A percentile compares a stretch with the other conserved stretches of the same genome.
phyloP scores from a whole-genome alignment of 2,797 vertebrate species.

The Mus minutoides region DNA sequence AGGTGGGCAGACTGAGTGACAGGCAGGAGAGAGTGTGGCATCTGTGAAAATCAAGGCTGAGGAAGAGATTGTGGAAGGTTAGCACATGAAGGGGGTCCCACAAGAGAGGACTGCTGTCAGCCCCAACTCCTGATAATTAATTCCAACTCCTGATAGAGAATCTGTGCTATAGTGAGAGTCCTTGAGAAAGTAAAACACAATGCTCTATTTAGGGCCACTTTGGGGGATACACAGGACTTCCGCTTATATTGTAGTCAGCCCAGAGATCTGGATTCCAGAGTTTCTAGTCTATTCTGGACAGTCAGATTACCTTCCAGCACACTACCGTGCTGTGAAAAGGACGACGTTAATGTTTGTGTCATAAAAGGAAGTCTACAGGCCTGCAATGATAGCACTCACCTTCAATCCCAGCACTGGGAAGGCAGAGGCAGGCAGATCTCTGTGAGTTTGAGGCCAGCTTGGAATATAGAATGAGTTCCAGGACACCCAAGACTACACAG shows the following conservation, averaged over 20 bases:
- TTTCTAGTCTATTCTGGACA: background rate
- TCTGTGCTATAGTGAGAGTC: background rate
- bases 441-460: background rate
- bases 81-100: no score
- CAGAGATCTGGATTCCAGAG: background rate
- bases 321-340: background rate
- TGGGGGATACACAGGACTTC: no score
- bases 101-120: background rate
- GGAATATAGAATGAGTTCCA: background rate
- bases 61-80: background rate
- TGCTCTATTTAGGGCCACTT: background rate
- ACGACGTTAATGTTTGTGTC: background rate
- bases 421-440: background rate
- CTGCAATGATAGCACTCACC: rapidly evolving
- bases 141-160: background rate
- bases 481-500: background rate
- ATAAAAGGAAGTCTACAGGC: background rate
- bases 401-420: background rate
- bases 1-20: rapidly evolving
- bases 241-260: background rate
- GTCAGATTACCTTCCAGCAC: background rate
- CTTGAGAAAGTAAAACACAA: background rate
- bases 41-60: background rate
- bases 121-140: background rate
- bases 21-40: background rate